Evolutionary conservation across 1,140 invertebrate genomes (phyloP).

Genomic region (Eurosta solidaginis): DNA sequence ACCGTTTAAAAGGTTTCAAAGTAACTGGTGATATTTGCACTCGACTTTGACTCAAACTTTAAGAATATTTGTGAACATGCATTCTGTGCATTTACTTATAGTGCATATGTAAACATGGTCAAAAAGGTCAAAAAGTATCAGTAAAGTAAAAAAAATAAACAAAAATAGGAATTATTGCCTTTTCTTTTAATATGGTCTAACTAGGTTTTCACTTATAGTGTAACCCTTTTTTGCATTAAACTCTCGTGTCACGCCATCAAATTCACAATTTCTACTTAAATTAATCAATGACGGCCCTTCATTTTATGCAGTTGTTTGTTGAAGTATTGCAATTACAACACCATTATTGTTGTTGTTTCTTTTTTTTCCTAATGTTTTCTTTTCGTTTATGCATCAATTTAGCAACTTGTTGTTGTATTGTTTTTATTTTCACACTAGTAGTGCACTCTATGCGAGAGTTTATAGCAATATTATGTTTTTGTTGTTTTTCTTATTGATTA

Average conservation of each 20-base stretch:
- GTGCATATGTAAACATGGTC: too few relatives aligned
- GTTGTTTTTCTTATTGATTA: conserved; percentile 1
- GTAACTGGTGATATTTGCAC: too few relatives aligned
- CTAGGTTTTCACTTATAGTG: too few relatives aligned
- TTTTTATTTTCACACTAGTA: conserved; percentile 7
- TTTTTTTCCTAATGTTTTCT: neutral
- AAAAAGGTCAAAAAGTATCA: neutral
- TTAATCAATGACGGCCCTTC: neutral
- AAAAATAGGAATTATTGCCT: too few relatives aligned
- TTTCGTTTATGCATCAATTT: neutral
- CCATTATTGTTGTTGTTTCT: neutral
- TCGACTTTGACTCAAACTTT: too few relatives aligned
- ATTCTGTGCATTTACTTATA: too few relatives aligned
- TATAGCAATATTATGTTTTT: neutral
- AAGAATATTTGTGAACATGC: too few relatives aligned
- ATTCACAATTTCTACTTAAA: neutral
- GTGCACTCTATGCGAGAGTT: neutral
- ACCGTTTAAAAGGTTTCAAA: too few relatives aligned
- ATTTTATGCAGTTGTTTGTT: neutral
- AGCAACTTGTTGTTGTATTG: neutral
- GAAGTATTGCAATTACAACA: too few relatives aligned
- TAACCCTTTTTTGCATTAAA: neutral
- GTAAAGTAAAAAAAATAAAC: neutral
- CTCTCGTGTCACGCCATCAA: neutral
- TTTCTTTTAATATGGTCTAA: too few relatives aligned